Evolutionary conservation across 2,888 invertebrate genomes (phyloP).

Genomic region (Antheraea assamensis): DNA sequence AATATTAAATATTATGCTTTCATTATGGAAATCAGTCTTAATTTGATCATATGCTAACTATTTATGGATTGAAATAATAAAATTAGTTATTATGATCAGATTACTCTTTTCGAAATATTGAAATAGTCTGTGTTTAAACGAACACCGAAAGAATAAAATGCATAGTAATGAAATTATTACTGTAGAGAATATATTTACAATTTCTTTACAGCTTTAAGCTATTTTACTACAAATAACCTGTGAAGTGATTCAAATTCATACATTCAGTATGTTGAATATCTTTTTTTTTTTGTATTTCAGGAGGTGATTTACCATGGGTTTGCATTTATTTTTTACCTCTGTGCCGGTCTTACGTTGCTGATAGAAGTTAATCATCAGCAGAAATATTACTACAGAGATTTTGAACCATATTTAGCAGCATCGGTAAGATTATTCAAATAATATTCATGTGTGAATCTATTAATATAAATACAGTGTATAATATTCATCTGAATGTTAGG

Average conservation of each 20-base stretch:
- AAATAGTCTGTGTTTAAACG: background rate
- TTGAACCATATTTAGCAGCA: conserved; percentile 87
- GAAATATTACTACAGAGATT: conserved; percentile 75
- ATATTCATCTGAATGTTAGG: no score
- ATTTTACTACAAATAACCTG: background rate
- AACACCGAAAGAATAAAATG: background rate
- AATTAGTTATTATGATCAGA: background rate
- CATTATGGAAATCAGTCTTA: no score
- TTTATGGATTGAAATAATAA: no score
- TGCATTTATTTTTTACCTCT: conserved; percentile 87
- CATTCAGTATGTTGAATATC: background rate
- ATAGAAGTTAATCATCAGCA: conserved; percentile 83
- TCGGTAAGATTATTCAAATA: conserved; percentile 80
- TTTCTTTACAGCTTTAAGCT: background rate
- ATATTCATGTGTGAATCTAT: background rate
- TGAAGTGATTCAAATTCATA: background rate
- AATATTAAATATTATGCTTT: no score
- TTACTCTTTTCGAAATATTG: background rate
- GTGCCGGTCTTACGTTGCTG: conserved; percentile 86
- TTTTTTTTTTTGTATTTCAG: conserved; percentile 71
- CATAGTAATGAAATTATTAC: background rate
- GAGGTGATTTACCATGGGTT: conserved; percentile 91
- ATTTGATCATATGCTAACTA: no score
- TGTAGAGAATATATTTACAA: background rate
- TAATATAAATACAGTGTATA: background rate